phyloP scores from a whole-genome alignment of 2,113 vertebrate genomes.

The Trogon surrucura region DNA sequence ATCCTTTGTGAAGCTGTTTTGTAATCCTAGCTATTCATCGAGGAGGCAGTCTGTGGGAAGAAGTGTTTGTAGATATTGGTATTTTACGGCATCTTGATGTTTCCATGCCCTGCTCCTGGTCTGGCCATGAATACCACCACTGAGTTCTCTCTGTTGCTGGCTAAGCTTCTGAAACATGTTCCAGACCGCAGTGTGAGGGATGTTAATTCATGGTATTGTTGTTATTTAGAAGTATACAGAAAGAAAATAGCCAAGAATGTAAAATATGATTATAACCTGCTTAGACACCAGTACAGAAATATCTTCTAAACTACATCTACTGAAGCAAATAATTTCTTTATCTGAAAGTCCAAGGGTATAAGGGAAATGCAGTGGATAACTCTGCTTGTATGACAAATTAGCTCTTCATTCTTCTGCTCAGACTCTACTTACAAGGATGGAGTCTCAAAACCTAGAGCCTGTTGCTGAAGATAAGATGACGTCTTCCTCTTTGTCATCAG shows the following conservation, averaged over 20 bases:
- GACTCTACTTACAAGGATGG: not conserved
- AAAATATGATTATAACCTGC: not conserved
- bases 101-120: not conserved
- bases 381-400: not conserved
- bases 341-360: not conserved
- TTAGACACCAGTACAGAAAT: not conserved
- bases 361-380: not conserved
- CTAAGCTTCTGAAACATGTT: not conserved
- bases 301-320: not conserved
- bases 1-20: not conserved
- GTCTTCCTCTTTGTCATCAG: not conserved
- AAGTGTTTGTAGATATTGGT: not conserved
- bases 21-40: not conserved
- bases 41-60: not conserved
- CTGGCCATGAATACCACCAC: not conserved
- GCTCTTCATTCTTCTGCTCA: not conserved
- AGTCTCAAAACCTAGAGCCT: not conserved
- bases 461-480: not conserved
- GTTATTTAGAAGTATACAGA: not conserved
- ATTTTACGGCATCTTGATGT: not conserved
- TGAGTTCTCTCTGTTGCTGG: not conserved
- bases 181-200: not conserved
- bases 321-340: not conserved
- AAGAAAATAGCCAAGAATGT: not conserved
- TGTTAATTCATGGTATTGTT: not conserved